Evolutionary conservation across 2,113 vertebrate species (phyloP).

Genomic region (Cinclus mexicanus): DNA sequence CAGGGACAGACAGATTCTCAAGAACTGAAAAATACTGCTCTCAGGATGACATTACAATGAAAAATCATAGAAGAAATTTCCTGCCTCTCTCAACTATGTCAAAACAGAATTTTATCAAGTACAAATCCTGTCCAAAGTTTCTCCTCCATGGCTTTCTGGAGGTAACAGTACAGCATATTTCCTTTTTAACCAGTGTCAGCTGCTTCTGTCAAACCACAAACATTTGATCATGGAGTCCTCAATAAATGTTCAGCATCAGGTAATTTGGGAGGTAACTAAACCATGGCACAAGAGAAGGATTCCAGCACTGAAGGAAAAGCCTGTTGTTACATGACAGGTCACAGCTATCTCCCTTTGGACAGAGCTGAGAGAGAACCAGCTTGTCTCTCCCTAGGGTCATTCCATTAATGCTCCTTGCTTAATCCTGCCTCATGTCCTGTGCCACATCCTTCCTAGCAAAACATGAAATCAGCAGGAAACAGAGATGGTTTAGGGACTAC

Average conservation of each 20-base stretch:
- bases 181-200: neutral
- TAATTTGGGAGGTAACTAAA: neutral
- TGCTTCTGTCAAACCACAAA: neutral
- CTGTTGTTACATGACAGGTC: neutral
- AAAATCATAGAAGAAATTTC: neutral
- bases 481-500: neutral
- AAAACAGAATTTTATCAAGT: neutral
- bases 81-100: neutral
- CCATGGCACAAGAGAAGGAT: neutral
- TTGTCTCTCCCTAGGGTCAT: neutral
- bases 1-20: neutral
- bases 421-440: neutral
- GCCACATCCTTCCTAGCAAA: neutral
- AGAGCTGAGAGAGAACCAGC: neutral
- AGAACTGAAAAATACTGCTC: neutral
- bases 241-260: neutral
- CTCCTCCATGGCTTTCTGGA: neutral
- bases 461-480: constrained; percentile 60
- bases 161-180: neutral
- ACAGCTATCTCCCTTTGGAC: neutral
- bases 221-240: neutral
- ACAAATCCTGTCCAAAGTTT: neutral
- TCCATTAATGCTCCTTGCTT: neutral
- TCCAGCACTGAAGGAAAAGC: neutral
- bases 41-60: neutral